Evolutionary conservation across 2,113 vertebrate species (phyloP).

Genomic region (Corythoichthys haematopterus): DNA sequence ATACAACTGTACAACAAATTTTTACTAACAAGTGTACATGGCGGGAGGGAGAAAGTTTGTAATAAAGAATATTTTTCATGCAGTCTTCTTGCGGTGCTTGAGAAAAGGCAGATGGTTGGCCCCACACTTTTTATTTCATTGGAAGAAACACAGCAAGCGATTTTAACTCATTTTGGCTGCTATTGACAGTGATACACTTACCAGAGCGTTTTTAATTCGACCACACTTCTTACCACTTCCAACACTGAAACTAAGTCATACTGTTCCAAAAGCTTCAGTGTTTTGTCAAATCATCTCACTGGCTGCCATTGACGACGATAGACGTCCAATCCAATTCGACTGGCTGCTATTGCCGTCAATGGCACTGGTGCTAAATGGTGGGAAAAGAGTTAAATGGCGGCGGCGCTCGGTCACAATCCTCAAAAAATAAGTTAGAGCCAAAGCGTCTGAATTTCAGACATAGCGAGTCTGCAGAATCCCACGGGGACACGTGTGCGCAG

Average conservation of each 20-base stretch:
- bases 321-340: too few species aligned
- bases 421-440: constrained; percentile 51
- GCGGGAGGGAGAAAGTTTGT: constrained; percentile 47
- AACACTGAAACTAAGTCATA: too few species aligned
- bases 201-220: too few species aligned
- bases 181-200: too few species aligned
- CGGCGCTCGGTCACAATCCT: neutral
- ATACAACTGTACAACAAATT: constrained; percentile 39
- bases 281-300: too few species aligned
- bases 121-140: constrained; percentile 49
- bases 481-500: constrained; percentile 58
- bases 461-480: constrained; percentile 53
- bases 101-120: constrained; percentile 2
- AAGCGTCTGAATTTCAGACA: constrained; percentile 74
- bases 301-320: too few species aligned
- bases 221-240: too few species aligned
- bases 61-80: constrained; percentile 70
- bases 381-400: neutral
- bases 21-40: constrained; percentile 50
- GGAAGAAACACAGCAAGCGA: neutral
- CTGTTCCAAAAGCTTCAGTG: too few species aligned
- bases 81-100: constrained; percentile 6
- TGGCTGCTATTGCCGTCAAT: too few species aligned
- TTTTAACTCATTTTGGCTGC: neutral
- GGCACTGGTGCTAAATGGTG: too few species aligned